Evolutionary conservation across 2,113 vertebrate genomes (phyloP), one percentile per base, ranked within the genome.

Genomic region (Bambusicola thoracicus): DNA sequence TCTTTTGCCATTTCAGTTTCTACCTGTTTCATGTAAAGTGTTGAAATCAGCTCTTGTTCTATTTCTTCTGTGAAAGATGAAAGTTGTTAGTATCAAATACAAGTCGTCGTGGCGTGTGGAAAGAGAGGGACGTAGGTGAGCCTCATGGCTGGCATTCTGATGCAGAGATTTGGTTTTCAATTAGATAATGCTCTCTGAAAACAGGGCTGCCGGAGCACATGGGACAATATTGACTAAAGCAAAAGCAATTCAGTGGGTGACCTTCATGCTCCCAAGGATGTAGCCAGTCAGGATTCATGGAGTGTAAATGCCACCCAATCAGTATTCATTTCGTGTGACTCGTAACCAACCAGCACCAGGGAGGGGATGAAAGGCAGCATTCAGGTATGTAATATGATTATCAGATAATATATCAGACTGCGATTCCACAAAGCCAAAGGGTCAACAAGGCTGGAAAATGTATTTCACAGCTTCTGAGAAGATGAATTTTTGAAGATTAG

Each of bases 211-310:
- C 96, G 91, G 82, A 97, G 82, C 92, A 97, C 88, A 95, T 90
- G 86, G 81, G 85, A 93, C 83, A 96, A 95, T 96, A 96, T 94
- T 97, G 96, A 97, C 90, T 96, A 87, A 97, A 96, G 89, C 43
- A 53, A 86, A 89, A 97, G 93, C 72, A 96, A 66, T 96, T 95
- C 86, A 75, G 76, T 79, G 87, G 82, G 84, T 97, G 95, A 97
- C 93, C 93, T 97, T 97, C 94, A 94, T 94, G 91, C 91, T 97
- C 81, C 77, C 53, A 25, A 34, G 8, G 70, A 76, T 80, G 81
- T 69, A 94, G 70, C 93, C 96, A 96, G 88, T 94, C 87, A 81
- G 91, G 95, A 95, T 96, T 96, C 82, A 51, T 43, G 66, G 49
- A 0, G 46, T 95, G 80, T 89, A 94, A 86, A 95, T 93, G 85